Percentiles rank a stretch among this genome's conserved stretches.
Conservation (phyloP, 2,113 vertebrate genomes). For the Setophaga petechia region DNA sequence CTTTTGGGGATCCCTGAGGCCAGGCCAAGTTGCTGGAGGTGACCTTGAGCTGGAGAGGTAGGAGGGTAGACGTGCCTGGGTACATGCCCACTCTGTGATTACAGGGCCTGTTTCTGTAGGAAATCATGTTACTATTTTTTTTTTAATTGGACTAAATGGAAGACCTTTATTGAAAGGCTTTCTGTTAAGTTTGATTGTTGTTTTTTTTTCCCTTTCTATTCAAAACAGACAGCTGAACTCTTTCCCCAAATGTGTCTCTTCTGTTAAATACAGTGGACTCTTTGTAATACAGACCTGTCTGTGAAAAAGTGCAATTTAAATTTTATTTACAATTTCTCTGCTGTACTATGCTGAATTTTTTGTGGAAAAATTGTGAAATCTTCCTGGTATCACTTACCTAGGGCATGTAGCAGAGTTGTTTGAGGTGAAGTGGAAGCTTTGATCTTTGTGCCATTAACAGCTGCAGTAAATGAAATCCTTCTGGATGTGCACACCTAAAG, state of each 20-base stretch:
- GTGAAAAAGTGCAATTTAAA: neutral
- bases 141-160: neutral
- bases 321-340: neutral
- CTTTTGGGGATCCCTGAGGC: neutral
- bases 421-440: neutral
- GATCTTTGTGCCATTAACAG: neutral
- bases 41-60: neutral
- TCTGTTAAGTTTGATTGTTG: neutral
- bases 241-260: neutral
- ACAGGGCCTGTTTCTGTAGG: neutral
- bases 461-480: neutral
- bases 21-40: neutral
- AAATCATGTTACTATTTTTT: neutral
- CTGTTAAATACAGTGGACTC: neutral
- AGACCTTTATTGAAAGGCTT: neutral
- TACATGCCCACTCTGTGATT: fast-evolving
- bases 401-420: neutral
- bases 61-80: neutral
- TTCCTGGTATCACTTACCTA: neutral
- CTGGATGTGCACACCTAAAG: neutral
- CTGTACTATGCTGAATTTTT: neutral
- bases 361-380: neutral
- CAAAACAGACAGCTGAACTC: neutral
- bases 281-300: neutral
- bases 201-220: neutral